phyloP scores from a whole-genome alignment of 2,797 vertebrate genomes.

The Chiroxiphia lanceolata region DNA sequence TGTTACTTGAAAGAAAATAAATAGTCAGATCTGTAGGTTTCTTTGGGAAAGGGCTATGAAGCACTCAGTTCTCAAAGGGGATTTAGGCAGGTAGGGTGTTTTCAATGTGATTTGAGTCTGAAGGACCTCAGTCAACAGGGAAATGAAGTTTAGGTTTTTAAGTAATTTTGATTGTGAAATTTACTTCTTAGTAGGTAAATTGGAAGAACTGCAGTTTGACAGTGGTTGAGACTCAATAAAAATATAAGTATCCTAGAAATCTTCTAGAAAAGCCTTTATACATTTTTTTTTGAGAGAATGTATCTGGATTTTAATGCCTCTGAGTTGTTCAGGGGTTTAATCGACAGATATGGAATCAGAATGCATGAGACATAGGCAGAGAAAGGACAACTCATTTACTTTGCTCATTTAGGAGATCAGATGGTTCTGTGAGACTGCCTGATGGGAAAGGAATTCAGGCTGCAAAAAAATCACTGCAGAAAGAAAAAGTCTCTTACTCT shows the following conservation, averaged over 20 bases:
- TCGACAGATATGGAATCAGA: not conserved
- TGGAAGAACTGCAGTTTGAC: not conserved
- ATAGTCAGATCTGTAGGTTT: not conserved
- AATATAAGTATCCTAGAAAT: not conserved
- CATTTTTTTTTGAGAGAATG: not conserved
- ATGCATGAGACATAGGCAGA: not conserved
- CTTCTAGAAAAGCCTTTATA: not conserved
- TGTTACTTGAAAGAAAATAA: not conserved
- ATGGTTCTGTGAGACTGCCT: not conserved
- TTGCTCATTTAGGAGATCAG: constrained; percentile 23
- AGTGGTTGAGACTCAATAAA: not conserved
- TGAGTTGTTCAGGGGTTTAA: not conserved
- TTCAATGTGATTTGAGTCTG: not conserved
- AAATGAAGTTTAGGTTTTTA: not conserved
- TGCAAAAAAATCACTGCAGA: not conserved
- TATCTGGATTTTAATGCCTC: not conserved
- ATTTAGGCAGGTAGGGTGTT: not conserved
- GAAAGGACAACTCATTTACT: constrained; percentile 24
- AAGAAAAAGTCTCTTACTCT: not conserved
- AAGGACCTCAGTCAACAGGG: not conserved
- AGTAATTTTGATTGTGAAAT: not conserved
- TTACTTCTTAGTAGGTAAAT: not conserved
- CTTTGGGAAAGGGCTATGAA: not conserved
- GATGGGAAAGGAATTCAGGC: not conserved
- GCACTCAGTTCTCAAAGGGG: not conserved